phyloP scores from a whole-genome alignment of 2,888 invertebrate species.

The Oligia fasciuncula region DNA sequence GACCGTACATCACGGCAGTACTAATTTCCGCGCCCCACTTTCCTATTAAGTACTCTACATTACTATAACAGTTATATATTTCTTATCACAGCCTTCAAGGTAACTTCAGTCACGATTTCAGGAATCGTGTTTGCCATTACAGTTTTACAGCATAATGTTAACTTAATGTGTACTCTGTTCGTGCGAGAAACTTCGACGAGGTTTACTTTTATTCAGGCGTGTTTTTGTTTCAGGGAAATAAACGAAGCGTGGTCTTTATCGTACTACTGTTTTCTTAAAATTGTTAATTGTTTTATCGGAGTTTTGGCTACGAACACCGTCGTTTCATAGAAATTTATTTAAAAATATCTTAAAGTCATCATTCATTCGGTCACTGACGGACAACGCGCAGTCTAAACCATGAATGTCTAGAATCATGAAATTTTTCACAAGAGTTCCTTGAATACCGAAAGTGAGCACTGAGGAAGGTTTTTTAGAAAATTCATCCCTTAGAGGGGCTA shows the following conservation, averaged over 20 bases:
- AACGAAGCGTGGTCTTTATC: not conserved
- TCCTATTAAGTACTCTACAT: not conserved
- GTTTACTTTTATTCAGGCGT: not conserved
- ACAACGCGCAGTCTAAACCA: too few relatives aligned
- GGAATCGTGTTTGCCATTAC: conserved; percentile 14
- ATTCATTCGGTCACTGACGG: not conserved
- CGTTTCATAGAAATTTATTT: too few relatives aligned
- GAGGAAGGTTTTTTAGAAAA: too few relatives aligned
- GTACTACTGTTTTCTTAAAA: not conserved
- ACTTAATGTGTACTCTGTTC: conserved; percentile 7
- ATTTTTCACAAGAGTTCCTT: too few relatives aligned
- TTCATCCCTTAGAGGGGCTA: too few relatives aligned
- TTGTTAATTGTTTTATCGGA: conserved; percentile 1
- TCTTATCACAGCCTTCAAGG: conserved; percentile 40
- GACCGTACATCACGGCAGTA: not conserved
- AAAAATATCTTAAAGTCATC: not conserved
- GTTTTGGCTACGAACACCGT: not conserved
- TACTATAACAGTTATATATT: conserved; percentile 31
- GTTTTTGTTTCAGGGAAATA: not conserved
- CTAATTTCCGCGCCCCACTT: conserved; percentile 43
- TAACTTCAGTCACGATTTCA: conserved; percentile 45
- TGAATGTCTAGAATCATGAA: too few relatives aligned
- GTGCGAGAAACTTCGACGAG: conserved; percentile 13
- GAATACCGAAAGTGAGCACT: too few relatives aligned
- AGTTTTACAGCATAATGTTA: conserved; percentile 39